These are phyloP conservation scores for Paratrypauchen microcephalus DNA, from an alignment of 2,797 vertebrate genomes.

Conservation along the genomic window DNA sequence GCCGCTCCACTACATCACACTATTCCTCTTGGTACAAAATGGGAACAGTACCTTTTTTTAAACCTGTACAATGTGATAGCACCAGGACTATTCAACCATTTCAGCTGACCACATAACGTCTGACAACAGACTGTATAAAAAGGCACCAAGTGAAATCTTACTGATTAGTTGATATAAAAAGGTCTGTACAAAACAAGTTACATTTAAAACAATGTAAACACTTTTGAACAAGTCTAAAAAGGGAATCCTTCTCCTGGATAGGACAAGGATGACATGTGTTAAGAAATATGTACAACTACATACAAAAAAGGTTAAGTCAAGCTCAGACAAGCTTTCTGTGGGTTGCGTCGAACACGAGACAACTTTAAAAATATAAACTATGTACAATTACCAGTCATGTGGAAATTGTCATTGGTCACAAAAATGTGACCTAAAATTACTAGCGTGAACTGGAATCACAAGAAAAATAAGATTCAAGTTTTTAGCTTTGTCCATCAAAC, in stretches of 20 bases:
- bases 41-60: conserved; percentile 53
- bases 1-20: conserved; percentile 76
- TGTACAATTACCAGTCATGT: neutral
- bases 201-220: conserved; percentile 83
- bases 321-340: neutral
- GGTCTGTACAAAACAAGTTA: conserved; percentile 35
- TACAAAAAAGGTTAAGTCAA: neutral
- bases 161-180: neutral
- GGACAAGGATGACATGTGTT: neutral
- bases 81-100: conserved; percentile 18
- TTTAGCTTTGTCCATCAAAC: too few species aligned
- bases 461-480: neutral
- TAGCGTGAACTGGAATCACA: neutral
- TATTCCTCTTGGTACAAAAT: conserved; percentile 44
- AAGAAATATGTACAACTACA: conserved; percentile 14
- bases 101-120: conserved; percentile 28
- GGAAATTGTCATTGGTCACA: neutral
- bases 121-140: conserved; percentile 22
- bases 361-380: neutral
- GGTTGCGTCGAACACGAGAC: neutral
- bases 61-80: conserved; percentile 41
- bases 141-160: conserved; percentile 6
- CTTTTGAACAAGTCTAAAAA: conserved; percentile 14
- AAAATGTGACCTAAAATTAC: conserved; percentile 10
- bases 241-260: neutral